These are phyloP conservation scores for Antennarius maculatus DNA, from an alignment of 2,797 vertebrate genomes.

Conservation along the genomic window DNA sequence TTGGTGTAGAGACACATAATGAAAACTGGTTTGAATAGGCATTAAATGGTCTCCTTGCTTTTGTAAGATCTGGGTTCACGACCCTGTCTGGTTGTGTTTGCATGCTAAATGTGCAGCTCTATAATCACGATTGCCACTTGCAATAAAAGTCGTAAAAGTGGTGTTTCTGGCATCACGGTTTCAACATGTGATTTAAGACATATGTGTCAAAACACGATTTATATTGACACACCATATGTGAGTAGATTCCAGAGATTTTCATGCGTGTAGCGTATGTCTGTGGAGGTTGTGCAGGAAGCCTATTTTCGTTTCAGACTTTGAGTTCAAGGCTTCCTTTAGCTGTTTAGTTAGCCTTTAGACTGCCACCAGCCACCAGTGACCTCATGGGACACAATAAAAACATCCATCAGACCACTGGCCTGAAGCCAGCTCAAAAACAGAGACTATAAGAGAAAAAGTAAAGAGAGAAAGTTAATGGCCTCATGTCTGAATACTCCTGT, in stretches of 20 bases:
- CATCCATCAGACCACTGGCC: slow-evolving; percentile 58
- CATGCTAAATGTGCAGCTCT: slow-evolving; percentile 47
- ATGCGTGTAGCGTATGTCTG: slow-evolving; percentile 21
- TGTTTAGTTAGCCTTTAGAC: slow-evolving; percentile 58
- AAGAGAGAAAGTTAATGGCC: slow-evolving; percentile 56
- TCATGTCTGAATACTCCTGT: slow-evolving; percentile 56
- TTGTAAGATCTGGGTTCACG: slow-evolving; percentile 22
- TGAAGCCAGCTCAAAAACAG: slow-evolving; percentile 40
- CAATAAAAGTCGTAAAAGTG: slow-evolving; percentile 51
- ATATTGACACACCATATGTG: slow-evolving; percentile 47
- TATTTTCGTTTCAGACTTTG: slow-evolving; percentile 33
- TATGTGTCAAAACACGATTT: slow-evolving; percentile 59
- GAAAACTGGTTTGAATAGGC: slow-evolving; percentile 10
- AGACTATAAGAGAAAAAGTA: slow-evolving; percentile 27
- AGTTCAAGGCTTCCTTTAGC: slow-evolving; percentile 48
- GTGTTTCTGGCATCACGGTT: slow-evolving; percentile 50
- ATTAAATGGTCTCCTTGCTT: slow-evolving; percentile 15
- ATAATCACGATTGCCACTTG: slow-evolving; percentile 52
- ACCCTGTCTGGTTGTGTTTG: slow-evolving; percentile 31
- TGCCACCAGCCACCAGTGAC: slow-evolving; percentile 51
- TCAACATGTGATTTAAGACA: slow-evolving; percentile 56
- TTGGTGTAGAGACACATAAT: slow-evolving; percentile 30
- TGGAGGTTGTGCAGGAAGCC: slow-evolving; percentile 36
- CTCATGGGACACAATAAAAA: slow-evolving; percentile 61
- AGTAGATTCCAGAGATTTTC: slow-evolving; percentile 47